Percentiles rank a stretch among this genome's conserved stretches.
Evolutionary conservation across 2,797 vertebrate species (phyloP).

Genomic region (Mormyrops boulengeri): DNA sequence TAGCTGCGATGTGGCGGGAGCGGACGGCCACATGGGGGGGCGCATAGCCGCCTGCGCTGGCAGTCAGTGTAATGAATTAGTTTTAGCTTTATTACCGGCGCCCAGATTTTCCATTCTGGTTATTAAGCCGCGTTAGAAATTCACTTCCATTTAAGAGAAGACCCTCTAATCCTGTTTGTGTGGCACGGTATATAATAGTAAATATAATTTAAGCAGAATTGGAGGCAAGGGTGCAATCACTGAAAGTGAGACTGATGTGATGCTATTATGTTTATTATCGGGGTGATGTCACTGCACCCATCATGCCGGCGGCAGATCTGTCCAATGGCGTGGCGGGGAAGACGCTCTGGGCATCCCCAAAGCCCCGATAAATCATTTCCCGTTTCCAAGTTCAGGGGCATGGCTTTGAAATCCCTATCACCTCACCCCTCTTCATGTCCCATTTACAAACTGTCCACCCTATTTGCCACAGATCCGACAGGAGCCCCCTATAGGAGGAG

Average conservation of each 20-base stretch:
- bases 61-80: constrained; percentile 68
- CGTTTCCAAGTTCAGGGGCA: constrained; percentile 14
- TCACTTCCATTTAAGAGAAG: constrained; percentile 68
- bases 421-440: constrained; percentile 36
- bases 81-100: constrained; percentile 67
- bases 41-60: constrained; percentile 44
- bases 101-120: constrained; percentile 71
- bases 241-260: constrained; percentile 72
- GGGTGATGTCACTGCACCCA: constrained; percentile 32
- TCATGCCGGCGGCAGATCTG: constrained; percentile 22
- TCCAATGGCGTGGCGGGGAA: constrained; percentile 43
- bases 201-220: constrained; percentile 73
- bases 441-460: constrained; percentile 19
- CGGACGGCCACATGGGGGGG: not conserved
- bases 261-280: constrained; percentile 60
- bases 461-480: constrained; percentile 34
- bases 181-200: constrained; percentile 66
- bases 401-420: constrained; percentile 11
- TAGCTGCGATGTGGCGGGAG: not conserved
- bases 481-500: constrained; percentile 27
- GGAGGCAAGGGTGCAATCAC: constrained; percentile 66
- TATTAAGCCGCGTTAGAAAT: constrained; percentile 73
- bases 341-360: constrained; percentile 40
- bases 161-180: constrained; percentile 69
- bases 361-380: constrained; percentile 47